phyloP scores from a whole-genome alignment of 2,888 invertebrate genomes.

The Leuctra nigra region DNA sequence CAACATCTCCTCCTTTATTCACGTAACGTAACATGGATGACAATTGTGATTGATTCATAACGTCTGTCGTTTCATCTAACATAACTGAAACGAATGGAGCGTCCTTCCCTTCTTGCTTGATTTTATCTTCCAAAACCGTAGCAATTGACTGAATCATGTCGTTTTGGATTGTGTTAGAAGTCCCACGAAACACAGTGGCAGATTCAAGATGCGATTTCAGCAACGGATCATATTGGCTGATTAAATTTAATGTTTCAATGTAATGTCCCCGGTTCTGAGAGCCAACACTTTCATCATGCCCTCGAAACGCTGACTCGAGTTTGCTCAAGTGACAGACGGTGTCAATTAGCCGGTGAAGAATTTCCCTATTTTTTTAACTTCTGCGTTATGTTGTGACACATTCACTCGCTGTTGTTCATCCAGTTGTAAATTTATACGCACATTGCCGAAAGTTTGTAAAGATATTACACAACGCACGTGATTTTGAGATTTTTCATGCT shows the following conservation, averaged over 20 bases:
- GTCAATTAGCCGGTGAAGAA: constrained; percentile 12
- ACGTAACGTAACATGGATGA: constrained; percentile 13
- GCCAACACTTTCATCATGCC: constrained; percentile 8
- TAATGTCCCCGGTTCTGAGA: constrained; percentile 13
- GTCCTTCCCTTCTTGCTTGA: neutral
- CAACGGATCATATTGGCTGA: neutral
- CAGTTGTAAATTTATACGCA: constrained; percentile 4
- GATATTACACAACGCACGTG: neutral
- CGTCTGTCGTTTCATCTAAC: constrained; percentile 14
- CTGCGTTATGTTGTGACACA: constrained; percentile 10
- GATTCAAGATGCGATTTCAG: constrained; percentile 2
- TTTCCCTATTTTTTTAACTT: constrained; percentile 3
- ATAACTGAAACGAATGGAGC: constrained; percentile 16
- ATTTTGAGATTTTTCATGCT: constrained; percentile 11
- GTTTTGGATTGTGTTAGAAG: constrained; percentile 19
- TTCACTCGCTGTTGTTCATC: neutral
- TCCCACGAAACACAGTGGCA: constrained; percentile 7
- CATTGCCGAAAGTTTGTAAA: constrained; percentile 11
- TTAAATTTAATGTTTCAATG: constrained; percentile 21
- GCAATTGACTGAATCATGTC: constrained; percentile 12
- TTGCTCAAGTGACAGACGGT: constrained; percentile 12
- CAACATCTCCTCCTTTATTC: neutral
- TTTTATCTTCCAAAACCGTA: neutral
- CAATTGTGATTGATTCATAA: constrained; percentile 8
- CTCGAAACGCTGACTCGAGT: constrained; percentile 13